Evolutionary conservation across 2,888 invertebrate genomes (phyloP).

Genomic region (Aphelenchoides bicaudatus): DNA sequence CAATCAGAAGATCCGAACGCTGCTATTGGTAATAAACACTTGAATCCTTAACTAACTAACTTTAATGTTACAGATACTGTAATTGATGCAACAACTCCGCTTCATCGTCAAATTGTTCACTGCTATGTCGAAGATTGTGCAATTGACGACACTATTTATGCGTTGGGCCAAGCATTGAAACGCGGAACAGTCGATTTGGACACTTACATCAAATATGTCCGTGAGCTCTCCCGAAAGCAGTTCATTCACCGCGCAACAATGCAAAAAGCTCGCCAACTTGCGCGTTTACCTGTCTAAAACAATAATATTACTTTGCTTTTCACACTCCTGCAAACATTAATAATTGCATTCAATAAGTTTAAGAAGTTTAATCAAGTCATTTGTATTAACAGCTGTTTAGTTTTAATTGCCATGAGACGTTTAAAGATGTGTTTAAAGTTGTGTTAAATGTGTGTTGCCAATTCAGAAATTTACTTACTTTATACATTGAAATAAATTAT

Average conservation of each 20-base stretch:
- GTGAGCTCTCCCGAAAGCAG: constrained; percentile 87
- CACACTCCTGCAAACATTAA: neutral
- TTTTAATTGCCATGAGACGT: too few relatives aligned
- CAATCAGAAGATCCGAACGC: constrained; percentile 68
- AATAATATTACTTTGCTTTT: neutral
- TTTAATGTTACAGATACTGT: too few relatives aligned
- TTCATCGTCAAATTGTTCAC: constrained; percentile 63
- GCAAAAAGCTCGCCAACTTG: constrained; percentile 77
- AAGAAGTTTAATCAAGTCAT: too few relatives aligned
- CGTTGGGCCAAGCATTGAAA: constrained; percentile 71
- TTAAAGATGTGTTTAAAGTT: too few relatives aligned
- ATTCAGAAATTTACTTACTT: too few relatives aligned
- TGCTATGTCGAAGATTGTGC: constrained; percentile 79
- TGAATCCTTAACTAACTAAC: too few relatives aligned
- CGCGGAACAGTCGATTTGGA: constrained; percentile 75
- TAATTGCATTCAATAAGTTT: too few relatives aligned
- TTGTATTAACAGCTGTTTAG: too few relatives aligned
- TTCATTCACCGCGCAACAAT: constrained; percentile 91
- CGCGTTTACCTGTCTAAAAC: constrained; percentile 31
- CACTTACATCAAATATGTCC: constrained; percentile 89
- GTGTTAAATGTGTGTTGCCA: too few relatives aligned
- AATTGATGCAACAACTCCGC: constrained; percentile 87
- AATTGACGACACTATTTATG: constrained; percentile 95
- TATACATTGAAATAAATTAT: too few relatives aligned
- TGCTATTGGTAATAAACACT: too few relatives aligned